Evolutionary conservation across 2,797 vertebrate species (phyloP).

Genomic region (Atherinosoma microstoma): DNA sequence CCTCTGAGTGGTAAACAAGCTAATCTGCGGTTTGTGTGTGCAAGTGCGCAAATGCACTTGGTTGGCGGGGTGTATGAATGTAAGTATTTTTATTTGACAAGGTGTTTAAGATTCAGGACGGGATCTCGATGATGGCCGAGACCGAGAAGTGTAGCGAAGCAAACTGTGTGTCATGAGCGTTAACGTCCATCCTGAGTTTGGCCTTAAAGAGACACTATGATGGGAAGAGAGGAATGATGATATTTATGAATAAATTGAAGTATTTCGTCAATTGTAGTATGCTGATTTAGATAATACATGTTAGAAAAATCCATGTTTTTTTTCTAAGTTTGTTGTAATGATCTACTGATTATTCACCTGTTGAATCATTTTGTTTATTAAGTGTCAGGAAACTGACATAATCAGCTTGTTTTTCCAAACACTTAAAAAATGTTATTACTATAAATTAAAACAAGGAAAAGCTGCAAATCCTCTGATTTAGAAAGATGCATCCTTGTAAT

Average conservation of each 20-base stretch:
- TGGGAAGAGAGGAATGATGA: neutral
- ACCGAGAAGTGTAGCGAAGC: conserved; percentile 30
- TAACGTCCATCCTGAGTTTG: conserved; percentile 10
- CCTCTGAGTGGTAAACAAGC: conserved; percentile 77
- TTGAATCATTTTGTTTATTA: neutral
- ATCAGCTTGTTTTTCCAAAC: neutral
- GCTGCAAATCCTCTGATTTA: neutral
- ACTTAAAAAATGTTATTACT: neutral
- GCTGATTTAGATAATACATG: neutral
- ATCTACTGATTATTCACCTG: neutral
- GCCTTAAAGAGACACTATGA: conserved; percentile 16
- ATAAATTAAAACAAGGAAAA: neutral
- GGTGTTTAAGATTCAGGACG: conserved; percentile 77
- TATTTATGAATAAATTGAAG: neutral
- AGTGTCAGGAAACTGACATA: neutral
- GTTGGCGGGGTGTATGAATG: conserved; percentile 42
- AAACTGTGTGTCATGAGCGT: conserved; percentile 33
- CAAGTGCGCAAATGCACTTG: conserved; percentile 34
- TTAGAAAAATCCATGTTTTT: too few species aligned
- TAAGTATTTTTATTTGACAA: conserved; percentile 64
- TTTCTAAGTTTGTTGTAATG: neutral
- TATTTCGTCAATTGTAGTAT: neutral
- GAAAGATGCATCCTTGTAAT: rapidly evolving
- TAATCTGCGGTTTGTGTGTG: conserved; percentile 67
- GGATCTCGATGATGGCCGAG: conserved; percentile 40